Base-by-base conservation (phyloP, 1,140 invertebrate species). In the Psix sp. region DNA sequence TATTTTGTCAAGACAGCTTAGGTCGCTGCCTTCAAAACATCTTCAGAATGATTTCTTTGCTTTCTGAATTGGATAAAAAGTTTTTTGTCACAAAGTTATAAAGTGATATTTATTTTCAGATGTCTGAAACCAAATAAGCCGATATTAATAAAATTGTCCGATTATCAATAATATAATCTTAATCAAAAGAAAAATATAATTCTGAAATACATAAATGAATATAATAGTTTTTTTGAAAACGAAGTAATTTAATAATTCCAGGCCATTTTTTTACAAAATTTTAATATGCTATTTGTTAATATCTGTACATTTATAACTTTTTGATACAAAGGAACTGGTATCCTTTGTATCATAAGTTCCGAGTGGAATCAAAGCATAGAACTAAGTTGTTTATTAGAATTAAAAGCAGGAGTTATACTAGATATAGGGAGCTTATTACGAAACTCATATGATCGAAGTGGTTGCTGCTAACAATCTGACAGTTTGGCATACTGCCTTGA, bases 401-500 rank as follows among this genome's bases (percentile, higher is more conserved):
- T 29, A 45, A 13, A 7, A 29, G 7, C 26, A 2, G 21, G 26
- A 45, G 26, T 5, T n/a, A 40, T 26, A 18, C 7, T n/a, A 16
- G 33, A 39, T 29, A 16, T 15, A 36, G 17, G 20, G 16, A 49
- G 26, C 20, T 33, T 36, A 42, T 62, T 56, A 14, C 15, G 21
- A 67, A 72, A 67, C 57, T 48, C 31, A 48, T 68, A 68, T 60
- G 43, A 57, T 71, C 48, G 14, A 60, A 40, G 40, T 57, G 56
- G 39, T 24, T 39, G 24, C 39, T 57, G 54, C 56, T 66, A 63
- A 65, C 49, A 68, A 51, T 74, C 60, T 77, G 68, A 77, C 70
- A 74, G 60, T 77, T 77, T 77, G 71, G 70, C 71, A 77, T 74
- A 52, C 45, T 73, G 59, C 74, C 71, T 68, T 33, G 54, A 13